Conservation (phyloP, 2,797 vertebrate species). For the Cryptoprocta ferox region DNA sequence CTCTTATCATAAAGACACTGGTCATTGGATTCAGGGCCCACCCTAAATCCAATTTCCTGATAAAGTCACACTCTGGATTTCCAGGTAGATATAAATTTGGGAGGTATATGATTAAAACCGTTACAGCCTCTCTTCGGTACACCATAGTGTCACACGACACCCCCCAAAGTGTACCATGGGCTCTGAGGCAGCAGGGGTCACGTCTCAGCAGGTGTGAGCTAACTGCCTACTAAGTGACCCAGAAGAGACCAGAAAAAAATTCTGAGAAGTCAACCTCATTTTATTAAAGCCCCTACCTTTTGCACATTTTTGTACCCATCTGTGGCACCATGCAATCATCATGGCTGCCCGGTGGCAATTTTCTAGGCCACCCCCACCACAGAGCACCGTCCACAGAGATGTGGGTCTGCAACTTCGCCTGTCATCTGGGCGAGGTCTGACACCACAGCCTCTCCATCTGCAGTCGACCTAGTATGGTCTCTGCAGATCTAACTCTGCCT, state of each 20-base stretch:
- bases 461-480: accelerated
- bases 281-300: background rate
- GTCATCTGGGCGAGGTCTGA: background rate
- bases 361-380: background rate
- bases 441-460: background rate
- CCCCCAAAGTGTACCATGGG: accelerated
- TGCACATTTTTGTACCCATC: accelerated
- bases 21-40: background rate
- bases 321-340: background rate
- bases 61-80: background rate
- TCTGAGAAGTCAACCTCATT: background rate
- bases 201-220: background rate
- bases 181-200: background rate
- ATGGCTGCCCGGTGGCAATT: too few species aligned
- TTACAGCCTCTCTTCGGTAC: background rate
- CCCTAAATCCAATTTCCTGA: background rate
- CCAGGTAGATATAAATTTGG: background rate
- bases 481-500: background rate
- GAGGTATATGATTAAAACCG: too few species aligned
- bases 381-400: background rate
- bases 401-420: background rate
- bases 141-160: too few species aligned
- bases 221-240: too few species aligned
- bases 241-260: background rate
- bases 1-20: background rate